Base-by-base conservation (phyloP, 2,888 invertebrate genomes). In the Sesia apiformis region DNA sequence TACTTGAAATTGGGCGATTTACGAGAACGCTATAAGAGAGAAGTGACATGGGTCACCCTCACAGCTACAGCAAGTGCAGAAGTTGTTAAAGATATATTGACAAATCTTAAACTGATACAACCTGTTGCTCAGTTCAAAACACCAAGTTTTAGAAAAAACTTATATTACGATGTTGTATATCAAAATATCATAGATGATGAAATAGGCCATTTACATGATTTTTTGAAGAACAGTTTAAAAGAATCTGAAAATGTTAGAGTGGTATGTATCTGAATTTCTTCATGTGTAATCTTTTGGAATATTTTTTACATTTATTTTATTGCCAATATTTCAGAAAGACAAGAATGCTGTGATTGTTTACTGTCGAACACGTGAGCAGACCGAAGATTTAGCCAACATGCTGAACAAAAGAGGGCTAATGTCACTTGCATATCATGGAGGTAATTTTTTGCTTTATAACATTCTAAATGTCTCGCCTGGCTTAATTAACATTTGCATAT, bases 141-240 rank as follows among this genome's bases (percentile, higher is more conserved):
- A 5, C 95, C 97, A 8, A 96, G 96, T 72, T 99, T 98, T 82
- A 93, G 99, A 56, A 87, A 93, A 60, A 99, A 99, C 91, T 90
- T 99, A 40, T 98, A 92, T 85, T 99, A 99, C 81, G 99, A 99
- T 84, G 95, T 99, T 2, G 91, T 94, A 53, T 97, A 95, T 83
- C 94, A 96, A 76, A 98, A 98, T 73, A 90, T 93, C 40, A 90
- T 98, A 58, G 91, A 94, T 57, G 93, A 97, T 81, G 95, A 96
- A 56, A 94, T 93, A 71, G 91, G 92, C 46, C 96, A 98, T 81
- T 86, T 99, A 57, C 92, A 92, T 56, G 90, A 92, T 7, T 97
- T 96, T 81, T 92, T 96, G 54, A 78, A 85, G 51, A 90, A 93
- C 62, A 91, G 93, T 66, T 84, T 97, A 52, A 92, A 92, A 52